These are phyloP conservation scores for Thecophora atra DNA, from an alignment of 2,888 invertebrate genomes.

Conservation along the genomic window DNA sequence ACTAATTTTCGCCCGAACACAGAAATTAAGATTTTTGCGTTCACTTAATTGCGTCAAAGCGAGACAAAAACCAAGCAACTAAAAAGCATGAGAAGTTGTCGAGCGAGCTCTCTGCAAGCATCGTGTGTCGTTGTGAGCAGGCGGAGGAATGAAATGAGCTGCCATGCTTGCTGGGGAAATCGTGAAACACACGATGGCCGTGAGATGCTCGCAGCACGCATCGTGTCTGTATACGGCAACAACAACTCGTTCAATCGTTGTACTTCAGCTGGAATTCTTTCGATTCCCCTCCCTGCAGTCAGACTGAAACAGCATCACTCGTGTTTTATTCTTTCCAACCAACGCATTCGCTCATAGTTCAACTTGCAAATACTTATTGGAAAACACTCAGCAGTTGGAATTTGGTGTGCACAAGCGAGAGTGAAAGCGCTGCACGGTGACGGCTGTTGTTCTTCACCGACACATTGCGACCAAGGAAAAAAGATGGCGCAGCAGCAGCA, in stretches of 20 bases:
- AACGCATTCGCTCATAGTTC: too few relatives aligned
- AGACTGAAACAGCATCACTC: constrained; percentile 12
- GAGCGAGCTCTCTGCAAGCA: background rate
- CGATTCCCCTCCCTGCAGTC: background rate
- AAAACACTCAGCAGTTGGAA: constrained; percentile 23
- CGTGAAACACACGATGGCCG: background rate
- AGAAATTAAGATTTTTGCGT: constrained; percentile 30
- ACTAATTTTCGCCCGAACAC: background rate
- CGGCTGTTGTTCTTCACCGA: constrained; percentile 39
- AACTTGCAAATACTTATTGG: constrained; percentile 28
- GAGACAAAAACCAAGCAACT: constrained; percentile 13
- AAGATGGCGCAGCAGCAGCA: constrained; percentile 41
- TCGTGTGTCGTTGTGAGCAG: background rate
- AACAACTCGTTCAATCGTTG: background rate
- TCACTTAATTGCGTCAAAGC: constrained; percentile 8
- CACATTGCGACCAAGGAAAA: constrained; percentile 38
- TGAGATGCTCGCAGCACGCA: background rate
- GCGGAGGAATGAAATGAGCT: constrained; percentile 6
- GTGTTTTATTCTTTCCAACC: background rate
- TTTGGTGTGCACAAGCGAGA: background rate
- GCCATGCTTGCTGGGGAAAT: constrained; percentile 33
- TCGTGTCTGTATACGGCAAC: constrained; percentile 12
- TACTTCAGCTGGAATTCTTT: background rate
- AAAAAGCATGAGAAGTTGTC: constrained; percentile 5
- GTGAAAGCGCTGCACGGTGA: constrained; percentile 4